Evolutionary conservation across 2,113 vertebrate species (phyloP).

Genomic region (Arenaria interpres): DNA sequence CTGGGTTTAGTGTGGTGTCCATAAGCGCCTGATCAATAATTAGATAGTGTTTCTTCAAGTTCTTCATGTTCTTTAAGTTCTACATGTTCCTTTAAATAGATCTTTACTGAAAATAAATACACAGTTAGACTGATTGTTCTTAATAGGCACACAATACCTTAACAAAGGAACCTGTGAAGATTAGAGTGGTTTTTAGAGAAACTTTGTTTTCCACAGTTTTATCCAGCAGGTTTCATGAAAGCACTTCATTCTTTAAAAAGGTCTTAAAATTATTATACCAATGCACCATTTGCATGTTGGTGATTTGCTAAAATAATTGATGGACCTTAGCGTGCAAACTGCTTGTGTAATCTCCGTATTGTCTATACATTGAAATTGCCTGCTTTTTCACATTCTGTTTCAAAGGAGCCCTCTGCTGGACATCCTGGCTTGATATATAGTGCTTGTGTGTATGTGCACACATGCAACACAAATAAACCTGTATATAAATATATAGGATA

Average conservation of each 20-base stretch:
- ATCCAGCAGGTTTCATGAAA: background rate
- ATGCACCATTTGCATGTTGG: background rate
- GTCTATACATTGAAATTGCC: conserved; percentile 54
- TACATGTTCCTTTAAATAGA: background rate
- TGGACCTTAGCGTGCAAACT: background rate
- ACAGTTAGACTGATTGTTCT: background rate
- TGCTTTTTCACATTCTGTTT: conserved; percentile 73
- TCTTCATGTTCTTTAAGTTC: background rate
- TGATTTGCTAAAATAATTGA: conserved; percentile 31
- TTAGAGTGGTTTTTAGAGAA: background rate
- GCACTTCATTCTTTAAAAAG: background rate
- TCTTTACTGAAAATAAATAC: background rate
- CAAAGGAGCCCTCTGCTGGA: conserved; percentile 85
- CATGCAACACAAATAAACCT: background rate
- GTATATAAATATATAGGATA: background rate
- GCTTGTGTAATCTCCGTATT: conserved; percentile 40
- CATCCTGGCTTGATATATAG: conserved; percentile 31
- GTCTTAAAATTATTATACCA: background rate
- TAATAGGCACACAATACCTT: background rate
- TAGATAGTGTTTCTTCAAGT: background rate
- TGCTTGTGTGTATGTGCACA: background rate
- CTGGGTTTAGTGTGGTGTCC: background rate
- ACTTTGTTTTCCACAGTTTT: background rate
- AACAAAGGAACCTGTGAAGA: background rate
- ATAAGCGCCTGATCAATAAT: background rate